phyloP scores from a whole-genome alignment of 2,797 vertebrate genomes.

The Cossypha caffra region DNA sequence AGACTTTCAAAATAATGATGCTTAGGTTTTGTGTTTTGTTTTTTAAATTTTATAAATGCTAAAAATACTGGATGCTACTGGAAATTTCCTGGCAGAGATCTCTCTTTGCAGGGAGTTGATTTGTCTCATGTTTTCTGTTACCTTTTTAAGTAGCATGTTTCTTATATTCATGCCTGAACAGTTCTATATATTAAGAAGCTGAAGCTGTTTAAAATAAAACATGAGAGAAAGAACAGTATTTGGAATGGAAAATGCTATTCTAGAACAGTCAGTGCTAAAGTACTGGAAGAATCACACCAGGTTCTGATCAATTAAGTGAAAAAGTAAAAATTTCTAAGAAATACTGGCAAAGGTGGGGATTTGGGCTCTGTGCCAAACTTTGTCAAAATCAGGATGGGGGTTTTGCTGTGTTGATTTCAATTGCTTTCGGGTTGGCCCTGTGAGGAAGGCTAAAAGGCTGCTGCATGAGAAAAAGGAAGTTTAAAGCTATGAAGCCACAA shows the following conservation, averaged over 20 bases:
- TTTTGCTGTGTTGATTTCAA: background rate
- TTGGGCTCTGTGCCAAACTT: background rate
- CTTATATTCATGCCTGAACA: constrained; percentile 17
- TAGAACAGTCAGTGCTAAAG: background rate
- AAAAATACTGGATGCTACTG: constrained; percentile 9
- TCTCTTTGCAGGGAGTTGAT: constrained; percentile 1
- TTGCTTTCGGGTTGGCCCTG: background rate
- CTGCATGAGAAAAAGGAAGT: background rate
- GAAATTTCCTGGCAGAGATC: constrained; percentile 16
- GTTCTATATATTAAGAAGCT: background rate
- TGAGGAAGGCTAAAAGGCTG: background rate
- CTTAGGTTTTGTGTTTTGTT: constrained; percentile 1
- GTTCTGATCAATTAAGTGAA: background rate
- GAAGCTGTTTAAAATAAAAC: constrained; percentile 19
- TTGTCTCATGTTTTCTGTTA: constrained; percentile 21
- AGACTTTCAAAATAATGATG: constrained; percentile 31
- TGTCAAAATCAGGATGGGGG: background rate
- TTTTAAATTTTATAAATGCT: constrained; percentile 7
- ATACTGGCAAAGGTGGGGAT: background rate
- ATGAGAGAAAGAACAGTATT: background rate
- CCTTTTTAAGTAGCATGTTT: background rate
- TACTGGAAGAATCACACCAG: background rate
- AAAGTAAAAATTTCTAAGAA: background rate
- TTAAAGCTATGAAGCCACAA: background rate
- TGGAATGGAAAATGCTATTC: background rate